Evolutionary conservation across 2,797 vertebrate genomes (phyloP).

Genomic region (Taenioides sp.): DNA sequence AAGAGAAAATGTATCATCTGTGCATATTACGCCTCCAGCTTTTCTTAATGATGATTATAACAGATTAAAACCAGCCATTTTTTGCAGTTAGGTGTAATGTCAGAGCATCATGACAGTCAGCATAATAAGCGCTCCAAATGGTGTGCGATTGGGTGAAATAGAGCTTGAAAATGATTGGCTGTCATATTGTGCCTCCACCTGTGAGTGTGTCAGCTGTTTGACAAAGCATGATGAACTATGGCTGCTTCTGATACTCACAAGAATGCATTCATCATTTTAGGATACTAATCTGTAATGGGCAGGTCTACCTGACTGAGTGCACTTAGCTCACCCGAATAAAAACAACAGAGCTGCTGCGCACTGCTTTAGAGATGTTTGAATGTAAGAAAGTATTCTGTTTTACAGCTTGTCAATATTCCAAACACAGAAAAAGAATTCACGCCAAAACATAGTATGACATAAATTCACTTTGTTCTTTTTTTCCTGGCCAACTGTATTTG

Average conservation of each 20-base stretch:
- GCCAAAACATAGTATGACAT: too few relatives aligned
- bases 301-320: constrained; percentile 28
- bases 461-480: too few relatives aligned
- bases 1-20: neutral
- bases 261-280: constrained; percentile 45
- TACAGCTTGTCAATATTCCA: neutral
- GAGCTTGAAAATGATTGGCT: constrained; percentile 35
- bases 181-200: constrained; percentile 38
- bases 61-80: constrained; percentile 29
- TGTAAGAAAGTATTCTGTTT: neutral
- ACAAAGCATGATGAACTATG: constrained; percentile 29
- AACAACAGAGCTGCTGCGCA: neutral
- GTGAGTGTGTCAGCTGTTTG: constrained; percentile 39
- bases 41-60: constrained; percentile 25
- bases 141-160: constrained; percentile 44
- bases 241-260: constrained; percentile 48
- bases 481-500: too few relatives aligned
- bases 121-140: constrained; percentile 50
- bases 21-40: neutral
- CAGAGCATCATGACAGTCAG: constrained; percentile 26
- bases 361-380: neutral
- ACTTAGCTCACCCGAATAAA: constrained; percentile 19
- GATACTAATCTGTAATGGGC: constrained; percentile 40
- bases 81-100: constrained; percentile 40
- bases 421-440: too few relatives aligned